Conservation (phyloP, 2,888 invertebrate genomes). For the Drosophila borborema region DNA sequence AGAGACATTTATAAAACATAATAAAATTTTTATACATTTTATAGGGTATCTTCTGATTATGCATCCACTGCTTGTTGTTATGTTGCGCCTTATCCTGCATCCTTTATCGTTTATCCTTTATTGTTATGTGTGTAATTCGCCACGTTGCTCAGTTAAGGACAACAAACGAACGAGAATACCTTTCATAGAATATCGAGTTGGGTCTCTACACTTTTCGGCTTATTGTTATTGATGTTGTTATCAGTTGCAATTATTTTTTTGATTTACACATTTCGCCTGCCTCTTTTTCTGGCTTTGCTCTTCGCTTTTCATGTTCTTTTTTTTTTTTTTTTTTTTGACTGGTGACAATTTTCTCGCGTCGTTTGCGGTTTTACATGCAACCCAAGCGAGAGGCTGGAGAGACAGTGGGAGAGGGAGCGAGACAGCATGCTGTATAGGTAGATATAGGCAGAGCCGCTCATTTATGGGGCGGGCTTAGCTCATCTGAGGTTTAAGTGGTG, state of each 20-base stretch:
- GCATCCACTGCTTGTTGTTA: neutral
- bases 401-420: neutral
- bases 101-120: conserved; percentile 49
- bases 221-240: conserved; percentile 83
- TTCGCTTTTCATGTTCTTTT: neutral
- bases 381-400: neutral
- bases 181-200: conserved; percentile 31
- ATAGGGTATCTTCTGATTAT: conserved; percentile 14
- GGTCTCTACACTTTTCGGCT: conserved; percentile 41
- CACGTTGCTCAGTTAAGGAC: conserved; percentile 30
- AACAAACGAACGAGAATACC: conserved; percentile 15
- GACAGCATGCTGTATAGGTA: conserved; percentile 5
- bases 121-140: conserved; percentile 58
- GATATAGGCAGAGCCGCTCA: conserved; percentile 33
- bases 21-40: neutral
- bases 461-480: conserved; percentile 55
- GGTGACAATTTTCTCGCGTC: conserved; percentile 79
- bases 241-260: conserved; percentile 82
- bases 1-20: neutral
- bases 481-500: conserved; percentile 28
- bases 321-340: conserved; percentile 14
- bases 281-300: conserved; percentile 12
- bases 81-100: conserved; percentile 36
- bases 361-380: conserved; percentile 67
- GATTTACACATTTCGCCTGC: conserved; percentile 72